Evolutionary conservation across 2,797 vertebrate species (phyloP), one percentile per base, ranked within the genome.

Genomic region (Pogonophryne albipinna): DNA sequence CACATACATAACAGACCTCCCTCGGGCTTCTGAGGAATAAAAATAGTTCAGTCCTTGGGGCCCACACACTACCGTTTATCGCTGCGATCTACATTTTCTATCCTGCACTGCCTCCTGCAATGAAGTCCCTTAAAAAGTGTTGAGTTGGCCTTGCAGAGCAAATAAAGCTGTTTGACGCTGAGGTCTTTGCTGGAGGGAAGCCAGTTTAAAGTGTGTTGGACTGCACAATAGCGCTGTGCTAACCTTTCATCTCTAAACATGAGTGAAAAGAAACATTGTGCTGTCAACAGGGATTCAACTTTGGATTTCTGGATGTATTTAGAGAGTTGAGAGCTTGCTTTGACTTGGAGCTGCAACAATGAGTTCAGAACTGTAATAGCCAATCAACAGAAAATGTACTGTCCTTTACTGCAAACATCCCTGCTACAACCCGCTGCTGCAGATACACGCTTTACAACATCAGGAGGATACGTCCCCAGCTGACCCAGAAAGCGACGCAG

Each of bases 1-100:
- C 71, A 77, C 62, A 85, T 83, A 78, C 76, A 85, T 73, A 84
- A 81, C 81, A 71, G 74, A 61, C 68, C 57, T 61, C 83, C 81
- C 67, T 72, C 6, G 12, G 64, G 64, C 49, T 71, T 64, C 12
- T 47, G 65, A 69, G 72, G 68, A 81, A 86, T 58, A 85, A 52
- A 82, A 78, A 77, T 65, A 0, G 11, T 49, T 78, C 52, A 42
- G 61, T 80, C 74, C 77, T 76, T 34, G 15, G 71, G 82, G 82
- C 69, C 68, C 1, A 38, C 66, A 72, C 80, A 71, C 59, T 45
- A 42, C 38, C 6, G 61, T 51, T 61, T 27, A 38, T 66, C 1
- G 5, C 67, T 44, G 57, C 51, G 61, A 66, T 85, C 85, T 74
- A 75, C 76, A 74, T 82, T 86, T 82, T 71, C 64, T 79, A 85